These are phyloP conservation scores for Gnathonemus longibarbis DNA, from an alignment of 2,113 vertebrate genomes.

Conservation along the genomic window DNA sequence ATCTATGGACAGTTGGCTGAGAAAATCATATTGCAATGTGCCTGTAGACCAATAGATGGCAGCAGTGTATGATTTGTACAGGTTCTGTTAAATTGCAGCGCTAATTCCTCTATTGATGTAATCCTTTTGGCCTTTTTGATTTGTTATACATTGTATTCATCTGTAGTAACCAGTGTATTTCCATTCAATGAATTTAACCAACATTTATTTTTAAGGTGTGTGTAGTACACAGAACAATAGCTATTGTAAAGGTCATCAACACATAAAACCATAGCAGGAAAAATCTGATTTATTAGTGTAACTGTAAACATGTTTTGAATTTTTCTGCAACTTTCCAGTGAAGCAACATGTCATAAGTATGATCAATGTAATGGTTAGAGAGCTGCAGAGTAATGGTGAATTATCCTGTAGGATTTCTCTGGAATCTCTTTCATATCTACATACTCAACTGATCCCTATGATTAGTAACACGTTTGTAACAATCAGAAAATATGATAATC, in stretches of 20 bases:
- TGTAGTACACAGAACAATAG: background rate
- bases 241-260: background rate
- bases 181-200: background rate
- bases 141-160: background rate
- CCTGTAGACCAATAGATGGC: background rate
- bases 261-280: background rate
- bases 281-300: background rate
- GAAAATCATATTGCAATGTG: background rate
- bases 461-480: background rate
- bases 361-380: background rate
- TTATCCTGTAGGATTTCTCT: background rate
- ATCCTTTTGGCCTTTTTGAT: background rate
- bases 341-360: background rate
- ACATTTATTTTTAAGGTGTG: background rate
- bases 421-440: background rate
- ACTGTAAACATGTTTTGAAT: background rate
- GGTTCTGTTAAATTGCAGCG: background rate
- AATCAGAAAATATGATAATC: background rate
- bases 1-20: background rate
- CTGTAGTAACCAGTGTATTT: background rate
- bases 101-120: background rate
- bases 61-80: background rate
- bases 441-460: background rate
- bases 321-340: background rate
- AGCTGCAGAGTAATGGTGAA: background rate